phyloP scores from a whole-genome alignment of 1,140 invertebrate species.

The Listronotus bonariensis region DNA sequence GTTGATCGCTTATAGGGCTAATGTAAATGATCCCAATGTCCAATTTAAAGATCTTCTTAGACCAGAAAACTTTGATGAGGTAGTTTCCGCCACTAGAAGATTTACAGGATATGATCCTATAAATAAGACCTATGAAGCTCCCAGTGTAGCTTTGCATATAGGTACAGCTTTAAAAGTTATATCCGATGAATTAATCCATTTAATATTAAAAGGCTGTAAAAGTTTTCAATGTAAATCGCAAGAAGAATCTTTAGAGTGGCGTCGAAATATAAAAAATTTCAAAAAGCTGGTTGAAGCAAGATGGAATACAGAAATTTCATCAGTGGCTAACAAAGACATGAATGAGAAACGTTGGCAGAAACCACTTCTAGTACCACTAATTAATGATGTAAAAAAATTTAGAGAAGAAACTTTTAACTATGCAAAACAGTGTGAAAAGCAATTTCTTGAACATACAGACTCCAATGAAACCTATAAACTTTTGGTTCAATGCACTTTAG shows the following conservation, averaged over 20 bases:
- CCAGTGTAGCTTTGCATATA: conserved; percentile 36
- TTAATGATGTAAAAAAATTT: conserved; percentile 32
- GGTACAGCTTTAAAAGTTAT: conserved; percentile 33
- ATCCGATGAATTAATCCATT: conserved; percentile 32
- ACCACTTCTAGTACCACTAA: conserved; percentile 31
- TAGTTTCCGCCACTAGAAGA: conserved; percentile 25
- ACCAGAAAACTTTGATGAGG: conserved; percentile 35
- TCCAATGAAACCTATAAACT: conserved; percentile 24
- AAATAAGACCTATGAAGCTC: conserved; percentile 33
- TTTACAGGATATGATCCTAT: conserved; percentile 30
- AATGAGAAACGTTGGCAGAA: conserved; percentile 36
- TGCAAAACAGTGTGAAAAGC: conserved; percentile 17
- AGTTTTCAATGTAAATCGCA: conserved; percentile 34
- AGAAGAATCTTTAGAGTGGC: conserved; percentile 20
- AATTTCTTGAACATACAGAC: conserved; percentile 19
- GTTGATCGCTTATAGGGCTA: conserved; percentile 25
- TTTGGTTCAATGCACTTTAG: conserved; percentile 17
- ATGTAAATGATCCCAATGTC: conserved; percentile 27
- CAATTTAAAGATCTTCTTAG: conserved; percentile 29
- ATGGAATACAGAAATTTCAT: conserved; percentile 39
- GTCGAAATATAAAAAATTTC: conserved; percentile 37
- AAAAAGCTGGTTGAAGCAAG: conserved; percentile 30
- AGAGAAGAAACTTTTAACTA: conserved; percentile 24
- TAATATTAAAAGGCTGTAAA: conserved; percentile 33
- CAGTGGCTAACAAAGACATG: conserved; percentile 35